Evolutionary conservation across 2,113 vertebrate species (phyloP).

Genomic region (mouse (Mus musculus)): DNA sequence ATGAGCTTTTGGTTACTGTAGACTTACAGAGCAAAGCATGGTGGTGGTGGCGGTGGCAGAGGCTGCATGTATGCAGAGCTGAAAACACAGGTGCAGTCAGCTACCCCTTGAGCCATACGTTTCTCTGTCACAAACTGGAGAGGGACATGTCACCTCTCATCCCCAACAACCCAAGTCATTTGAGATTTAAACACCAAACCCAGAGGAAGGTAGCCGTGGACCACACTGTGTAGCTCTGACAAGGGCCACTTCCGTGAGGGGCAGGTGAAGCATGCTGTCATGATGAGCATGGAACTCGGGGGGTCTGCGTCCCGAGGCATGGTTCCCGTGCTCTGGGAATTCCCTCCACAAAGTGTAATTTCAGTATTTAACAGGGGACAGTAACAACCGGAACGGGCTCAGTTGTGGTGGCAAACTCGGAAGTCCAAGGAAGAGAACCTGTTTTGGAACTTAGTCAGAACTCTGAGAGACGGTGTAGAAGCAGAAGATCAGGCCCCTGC

Average conservation of each 20-base stretch:
- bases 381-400: background rate
- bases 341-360: background rate
- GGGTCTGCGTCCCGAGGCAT: background rate
- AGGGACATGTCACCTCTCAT: background rate
- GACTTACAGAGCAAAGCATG: too few relatives aligned
- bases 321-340: background rate
- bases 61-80: background rate
- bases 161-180: background rate
- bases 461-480: background rate
- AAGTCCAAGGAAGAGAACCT: too few relatives aligned
- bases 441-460: background rate
- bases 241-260: background rate
- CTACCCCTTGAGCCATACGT: background rate
- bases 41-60: too few relatives aligned
- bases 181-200: background rate
- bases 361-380: background rate
- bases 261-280: background rate
- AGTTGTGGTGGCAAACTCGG: background rate
- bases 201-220: too few relatives aligned
- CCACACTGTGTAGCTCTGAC: background rate
- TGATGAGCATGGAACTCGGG: background rate
- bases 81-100: background rate
- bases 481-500: background rate
- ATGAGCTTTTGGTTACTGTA: too few relatives aligned
- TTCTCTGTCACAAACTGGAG: background rate